These are phyloP conservation scores for Platorchestia sp. DNA, from an alignment of 1,140 invertebrate genomes.

Conservation along the genomic window DNA sequence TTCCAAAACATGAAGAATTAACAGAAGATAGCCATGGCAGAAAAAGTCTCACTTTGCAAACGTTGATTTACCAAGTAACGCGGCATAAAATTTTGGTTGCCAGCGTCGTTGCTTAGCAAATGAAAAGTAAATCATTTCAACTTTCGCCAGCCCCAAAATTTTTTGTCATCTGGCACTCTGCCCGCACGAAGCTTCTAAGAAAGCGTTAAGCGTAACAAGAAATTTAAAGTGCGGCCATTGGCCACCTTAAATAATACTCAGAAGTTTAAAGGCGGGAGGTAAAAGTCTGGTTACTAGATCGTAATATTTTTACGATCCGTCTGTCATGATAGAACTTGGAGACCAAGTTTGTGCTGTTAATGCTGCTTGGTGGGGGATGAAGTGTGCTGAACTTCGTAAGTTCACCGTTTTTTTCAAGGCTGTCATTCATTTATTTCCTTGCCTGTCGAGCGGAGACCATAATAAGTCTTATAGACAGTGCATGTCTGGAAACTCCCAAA, in stretches of 20 bases:
- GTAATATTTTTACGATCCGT: slow-evolving; percentile 6
- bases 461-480: not conserved
- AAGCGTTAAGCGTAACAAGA: not conserved
- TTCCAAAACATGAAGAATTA: too few relatives aligned
- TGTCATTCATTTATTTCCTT: too few relatives aligned
- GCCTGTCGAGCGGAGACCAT: not conserved
- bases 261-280: not conserved
- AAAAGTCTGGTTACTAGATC: not conserved
- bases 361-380: not conserved
- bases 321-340: not conserved
- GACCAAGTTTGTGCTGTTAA: not conserved
- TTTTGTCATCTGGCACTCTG: not conserved
- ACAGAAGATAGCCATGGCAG: too few relatives aligned
- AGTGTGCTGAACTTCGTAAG: not conserved
- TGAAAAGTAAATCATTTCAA: not conserved
- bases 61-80: too few relatives aligned
- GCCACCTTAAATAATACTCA: not conserved
- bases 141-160: not conserved
- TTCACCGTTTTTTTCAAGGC: not conserved
- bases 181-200: not conserved
- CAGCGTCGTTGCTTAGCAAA: too few relatives aligned
- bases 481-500: too few relatives aligned
- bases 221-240: not conserved
- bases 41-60: too few relatives aligned
- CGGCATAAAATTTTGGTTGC: too few relatives aligned